These are phyloP conservation scores for Harpalus rubripes DNA, from an alignment of 2,888 invertebrate species.

Conservation along the genomic window DNA sequence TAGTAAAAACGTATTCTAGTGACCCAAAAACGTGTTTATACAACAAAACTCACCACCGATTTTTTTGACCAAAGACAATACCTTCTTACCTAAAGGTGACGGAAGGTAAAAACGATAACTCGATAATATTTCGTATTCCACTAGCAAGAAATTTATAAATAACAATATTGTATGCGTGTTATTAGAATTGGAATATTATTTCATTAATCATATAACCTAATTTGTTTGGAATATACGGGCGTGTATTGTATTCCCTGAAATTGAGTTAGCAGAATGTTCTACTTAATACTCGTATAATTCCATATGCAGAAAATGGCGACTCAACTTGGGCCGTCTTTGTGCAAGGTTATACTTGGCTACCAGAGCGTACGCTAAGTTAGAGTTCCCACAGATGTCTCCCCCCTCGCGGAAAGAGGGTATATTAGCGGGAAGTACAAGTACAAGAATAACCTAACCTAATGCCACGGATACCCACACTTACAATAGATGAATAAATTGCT, in stretches of 20 bases:
- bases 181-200: conserved; percentile 1
- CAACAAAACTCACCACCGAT: no score
- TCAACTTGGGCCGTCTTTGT: conserved; percentile 1
- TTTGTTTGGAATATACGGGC: conserved; percentile 11
- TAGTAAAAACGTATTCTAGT: no score
- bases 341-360: conserved; percentile 35
- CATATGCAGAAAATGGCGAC: conserved; percentile 55
- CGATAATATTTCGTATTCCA: no score
- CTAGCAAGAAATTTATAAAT: no score
- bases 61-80: no score
- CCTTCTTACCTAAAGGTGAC: no score
- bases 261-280: conserved; percentile 22
- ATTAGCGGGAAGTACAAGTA: not conserved
- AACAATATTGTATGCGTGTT: not conserved
- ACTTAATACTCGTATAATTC: conserved; percentile 48
- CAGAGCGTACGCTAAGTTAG: conserved; percentile 43
- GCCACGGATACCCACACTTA: no score
- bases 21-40: no score
- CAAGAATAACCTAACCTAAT: conserved; percentile 9
- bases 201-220: not conserved
- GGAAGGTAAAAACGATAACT: no score
- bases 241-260: conserved; percentile 24
- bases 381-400: conserved; percentile 52
- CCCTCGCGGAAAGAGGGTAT: not conserved
- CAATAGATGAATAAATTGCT: no score